Percentiles rank a stretch among this genome's conserved stretches.
These are phyloP conservation scores for Ophioderma brevispina DNA, from an alignment of 35 echinoderm and acorn worm genomes.

Conservation along the genomic window DNA sequence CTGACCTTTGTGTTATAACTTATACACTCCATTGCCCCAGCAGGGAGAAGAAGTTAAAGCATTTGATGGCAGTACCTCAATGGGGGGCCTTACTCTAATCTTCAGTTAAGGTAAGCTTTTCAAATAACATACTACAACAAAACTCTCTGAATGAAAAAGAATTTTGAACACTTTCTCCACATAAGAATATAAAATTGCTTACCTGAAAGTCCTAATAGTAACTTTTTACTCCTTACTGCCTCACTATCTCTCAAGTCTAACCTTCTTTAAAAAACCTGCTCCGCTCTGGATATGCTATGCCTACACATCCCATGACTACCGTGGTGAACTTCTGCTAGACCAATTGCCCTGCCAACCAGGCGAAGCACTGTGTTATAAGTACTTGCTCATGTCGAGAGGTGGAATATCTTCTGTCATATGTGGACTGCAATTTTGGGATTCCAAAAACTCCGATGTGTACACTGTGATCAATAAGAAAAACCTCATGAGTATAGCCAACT, in stretches of 20 bases:
- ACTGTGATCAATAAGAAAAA: too few relatives aligned
- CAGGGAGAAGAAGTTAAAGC: too few relatives aligned
- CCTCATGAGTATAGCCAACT: too few relatives aligned
- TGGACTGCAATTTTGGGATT: too few relatives aligned
- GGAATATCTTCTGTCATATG: too few relatives aligned
- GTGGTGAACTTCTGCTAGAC: constrained; percentile 81
- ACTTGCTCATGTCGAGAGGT: too few relatives aligned
- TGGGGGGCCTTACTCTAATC: not conserved
- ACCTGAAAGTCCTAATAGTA: constrained; percentile 82
- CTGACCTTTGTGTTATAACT: too few relatives aligned
- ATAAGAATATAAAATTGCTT: not conserved
- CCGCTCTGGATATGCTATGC: constrained; percentile 78
- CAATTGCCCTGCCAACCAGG: constrained; percentile 77
- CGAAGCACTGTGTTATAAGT: too few relatives aligned
- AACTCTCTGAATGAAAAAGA: not conserved
- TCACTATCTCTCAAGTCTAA: constrained; percentile 71
- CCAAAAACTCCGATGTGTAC: too few relatives aligned
- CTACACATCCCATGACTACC: constrained; percentile 76
- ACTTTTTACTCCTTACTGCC: constrained; percentile 47
- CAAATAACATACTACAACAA: not conserved
- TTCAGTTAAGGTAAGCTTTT: not conserved
- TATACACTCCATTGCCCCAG: not conserved
- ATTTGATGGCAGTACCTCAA: not conserved
- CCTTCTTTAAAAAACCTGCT: constrained; percentile 61
- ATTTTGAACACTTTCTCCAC: not conserved